Base-by-base conservation (phyloP, 1,140 invertebrate species). In the Papilio helenus region DNA sequence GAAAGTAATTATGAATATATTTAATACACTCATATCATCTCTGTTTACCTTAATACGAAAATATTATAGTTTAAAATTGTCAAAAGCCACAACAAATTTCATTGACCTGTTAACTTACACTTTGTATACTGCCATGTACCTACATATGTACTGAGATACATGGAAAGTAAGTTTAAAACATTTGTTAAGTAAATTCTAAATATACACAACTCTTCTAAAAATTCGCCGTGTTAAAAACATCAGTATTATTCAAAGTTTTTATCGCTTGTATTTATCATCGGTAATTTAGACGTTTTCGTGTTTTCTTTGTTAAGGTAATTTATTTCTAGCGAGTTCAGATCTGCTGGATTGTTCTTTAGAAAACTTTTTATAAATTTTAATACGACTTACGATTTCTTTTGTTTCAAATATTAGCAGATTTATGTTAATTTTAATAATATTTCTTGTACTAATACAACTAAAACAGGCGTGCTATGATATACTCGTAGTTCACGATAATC, bases 191-290 rank as follows among this genome's bases (percentile, higher is more conserved):
- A n/a, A 18, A 18, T n/a, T 51, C 18, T 16, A 1, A 51, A n/a
- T 0, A 18, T 51, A 51, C 12, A 18, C 18, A 4, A 51, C 49
- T 51, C 8, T 2, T 26, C 3, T 26, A 16, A 18, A 14, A 68
- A 29, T 29, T 68, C 29, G 18, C 23, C 0, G 0, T 68, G 26
- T 34, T 29, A 29, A 68, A 68, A 68, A 61, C 58, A 26, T 61
- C 23, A 26, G 10, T 26, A 26, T 61, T 26, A 61, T 61, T 61
- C 58, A 61, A 26, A 29, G 23, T 68, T 29, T 68, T 16, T 29
- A 26, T 61, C n/a, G 51, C 51, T 55, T 55, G 18, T 68, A 34
- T 34, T 68, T 34, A 68, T 68, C 61, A 68, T 68, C 26, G 61
- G 26, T 34, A 29, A 68, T 68, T 68, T 68, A 29, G 26, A 61